phyloP scores from a whole-genome alignment of 2,113 vertebrate genomes.

The Amphiprion percula region DNA sequence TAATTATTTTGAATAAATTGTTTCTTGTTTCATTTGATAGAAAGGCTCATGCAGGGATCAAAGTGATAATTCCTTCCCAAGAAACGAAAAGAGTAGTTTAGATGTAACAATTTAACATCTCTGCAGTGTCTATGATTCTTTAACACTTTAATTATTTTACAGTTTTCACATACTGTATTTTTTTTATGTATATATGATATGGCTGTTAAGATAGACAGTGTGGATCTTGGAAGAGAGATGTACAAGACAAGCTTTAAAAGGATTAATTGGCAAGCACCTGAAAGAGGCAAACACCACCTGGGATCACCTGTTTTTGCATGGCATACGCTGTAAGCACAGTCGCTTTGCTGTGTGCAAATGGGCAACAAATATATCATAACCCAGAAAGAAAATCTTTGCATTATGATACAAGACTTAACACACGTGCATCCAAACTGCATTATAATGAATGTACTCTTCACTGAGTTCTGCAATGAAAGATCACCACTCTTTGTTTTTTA shows the following conservation, averaged over 20 bases:
- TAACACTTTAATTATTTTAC: conserved; percentile 14
- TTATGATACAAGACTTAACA: not conserved
- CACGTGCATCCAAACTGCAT: not conserved
- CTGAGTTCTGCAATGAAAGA: not conserved
- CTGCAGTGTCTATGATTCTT: not conserved
- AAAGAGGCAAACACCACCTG: conserved; percentile 18
- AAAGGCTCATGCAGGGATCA: not conserved
- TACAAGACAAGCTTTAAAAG: conserved; percentile 45
- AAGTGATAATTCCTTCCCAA: conserved; percentile 6
- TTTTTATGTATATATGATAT: not conserved
- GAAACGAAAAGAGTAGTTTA: not conserved
- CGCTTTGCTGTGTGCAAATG: no score
- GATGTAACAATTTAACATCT: conserved; percentile 6
- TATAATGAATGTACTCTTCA: no score
- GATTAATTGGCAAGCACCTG: conserved; percentile 45
- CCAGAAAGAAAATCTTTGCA: not conserved
- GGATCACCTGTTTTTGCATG: conserved; percentile 50
- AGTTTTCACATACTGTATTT: not conserved
- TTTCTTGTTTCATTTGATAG: not conserved
- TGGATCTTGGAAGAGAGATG: conserved; percentile 46
- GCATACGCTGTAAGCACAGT: not conserved
- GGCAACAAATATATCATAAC: no score
- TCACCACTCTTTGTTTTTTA: not conserved
- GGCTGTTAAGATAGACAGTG: conserved; percentile 56
- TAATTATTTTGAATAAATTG: not conserved